Evolutionary conservation across 2,797 vertebrate genomes (phyloP), one percentile per base, ranked within the genome.

Genomic region (Macrochelys suwanniensis): DNA sequence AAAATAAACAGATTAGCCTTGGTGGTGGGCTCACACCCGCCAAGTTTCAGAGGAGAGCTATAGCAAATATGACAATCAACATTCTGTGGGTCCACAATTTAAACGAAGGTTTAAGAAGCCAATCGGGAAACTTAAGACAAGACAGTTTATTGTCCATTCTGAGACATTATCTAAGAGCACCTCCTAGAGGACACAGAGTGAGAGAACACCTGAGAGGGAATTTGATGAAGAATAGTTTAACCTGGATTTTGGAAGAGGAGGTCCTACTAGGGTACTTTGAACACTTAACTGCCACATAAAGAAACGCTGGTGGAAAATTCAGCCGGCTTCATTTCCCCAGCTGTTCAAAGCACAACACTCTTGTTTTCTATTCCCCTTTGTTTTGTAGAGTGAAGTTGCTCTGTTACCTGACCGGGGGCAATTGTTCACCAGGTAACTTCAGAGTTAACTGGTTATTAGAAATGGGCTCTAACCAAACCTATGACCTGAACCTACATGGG

Each of bases 141-240:
- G 11, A 13, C 74, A 84, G 84, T 85, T 92, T 91, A 86, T 82
- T 71, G 83, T 59, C 81, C 76, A 42, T n/a, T 53, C 56, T 85
- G 84, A 91, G 95, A 97, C 93, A 92, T 94, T 91, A 92, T 96
- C 95, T 94, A 83, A 93, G 96, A 97, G 97, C 95, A 97, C 96
- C 96, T 97, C 97, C 95, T 97, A 96, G 95, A 85, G 97, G 95
- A 96, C 2, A 0, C 82, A 88, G 42, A 13, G 68, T 89, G 87
- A 90, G 95, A 94, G 91, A 89, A 95, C 82, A 80, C 80, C 93
- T 95, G 92, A 80, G 79, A 89, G 33, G 59, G 88, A 97, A 90
- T 89, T 50, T 15, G 26, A 85, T 77, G 11, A 92, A 93, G 82
- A 93, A 61, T 16, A 88, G 11, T n/a, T n/a, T 84, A 94, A 51